Conservation (phyloP, 2,888 invertebrate species). For the Schrankia costaestrigalis region DNA sequence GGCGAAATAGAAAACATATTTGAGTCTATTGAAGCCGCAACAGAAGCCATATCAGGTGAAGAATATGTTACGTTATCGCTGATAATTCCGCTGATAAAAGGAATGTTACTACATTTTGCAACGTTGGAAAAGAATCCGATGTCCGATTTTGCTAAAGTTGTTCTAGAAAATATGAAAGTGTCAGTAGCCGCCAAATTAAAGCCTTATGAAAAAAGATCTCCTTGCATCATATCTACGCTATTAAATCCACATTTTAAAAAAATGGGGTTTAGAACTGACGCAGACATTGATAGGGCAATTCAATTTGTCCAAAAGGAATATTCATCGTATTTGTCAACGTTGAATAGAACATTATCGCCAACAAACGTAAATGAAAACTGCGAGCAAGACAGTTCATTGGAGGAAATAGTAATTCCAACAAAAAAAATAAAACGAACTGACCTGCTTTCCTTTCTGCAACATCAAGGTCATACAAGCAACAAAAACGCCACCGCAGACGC, state of each 20-base stretch:
- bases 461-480: conserved; percentile 1
- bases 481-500: conserved; percentile 10
- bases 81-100: conserved; percentile 6
- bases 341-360: conserved; percentile 2
- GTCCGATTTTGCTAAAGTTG: not conserved
- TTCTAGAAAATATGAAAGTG: not conserved
- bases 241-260: conserved; percentile 11
- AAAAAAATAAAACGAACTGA: conserved; percentile 2
- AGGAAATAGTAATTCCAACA: conserved; percentile 2
- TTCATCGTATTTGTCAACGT: conserved; percentile 2
- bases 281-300: conserved; percentile 5
- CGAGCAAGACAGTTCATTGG: conserved; percentile 3
- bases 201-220: conserved; percentile 6
- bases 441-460: conserved; percentile 1
- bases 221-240: conserved; percentile 8
- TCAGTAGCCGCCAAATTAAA: conserved; percentile 3
- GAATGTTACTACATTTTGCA: not conserved
- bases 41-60: conserved; percentile 11
- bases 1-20: conserved; percentile 6
- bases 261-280: conserved; percentile 7
- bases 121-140: not conserved
- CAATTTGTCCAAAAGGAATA: conserved; percentile 3
- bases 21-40: conserved; percentile 8
- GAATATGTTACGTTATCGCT: conserved; percentile 4
- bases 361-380: conserved; percentile 2